A percentile compares a stretch with the other conserved stretches of the same genome.
These are phyloP conservation scores for Pseudorhombus dupliciocellatus DNA, from an alignment of 2,113 vertebrate genomes.

Conservation along the genomic window DNA sequence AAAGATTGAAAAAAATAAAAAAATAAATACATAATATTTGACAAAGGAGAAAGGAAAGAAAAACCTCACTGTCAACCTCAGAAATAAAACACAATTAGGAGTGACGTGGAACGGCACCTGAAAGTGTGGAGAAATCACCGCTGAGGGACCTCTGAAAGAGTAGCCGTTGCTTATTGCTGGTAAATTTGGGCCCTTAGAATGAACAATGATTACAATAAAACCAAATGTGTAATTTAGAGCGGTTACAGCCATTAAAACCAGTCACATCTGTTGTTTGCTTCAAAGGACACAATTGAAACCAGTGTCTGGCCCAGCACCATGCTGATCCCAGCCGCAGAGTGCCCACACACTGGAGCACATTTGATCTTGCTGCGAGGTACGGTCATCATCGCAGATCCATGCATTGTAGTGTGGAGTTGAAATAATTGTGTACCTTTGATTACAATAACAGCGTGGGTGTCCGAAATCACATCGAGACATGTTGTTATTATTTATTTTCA, in stretches of 20 bases:
- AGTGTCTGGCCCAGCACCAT: slow-evolving; percentile 20
- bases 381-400: slow-evolving; percentile 15
- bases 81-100: slow-evolving; percentile 44
- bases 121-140: slow-evolving; percentile 8
- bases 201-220: slow-evolving; percentile 39
- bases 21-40: slow-evolving; percentile 54
- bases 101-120: not conserved
- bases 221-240: slow-evolving; percentile 14
- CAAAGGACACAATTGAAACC: slow-evolving; percentile 28
- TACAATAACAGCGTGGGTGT: slow-evolving; percentile 23
- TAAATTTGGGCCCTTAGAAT: slow-evolving; percentile 27
- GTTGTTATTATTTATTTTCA: slow-evolving; percentile 26
- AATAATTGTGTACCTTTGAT: slow-evolving; percentile 44
- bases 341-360: slow-evolving; percentile 9
- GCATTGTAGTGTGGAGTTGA: not conserved
- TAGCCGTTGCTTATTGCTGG: slow-evolving; percentile 14
- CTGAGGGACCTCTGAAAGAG: slow-evolving; percentile 10
- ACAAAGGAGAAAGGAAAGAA: slow-evolving; percentile 13
- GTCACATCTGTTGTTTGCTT: slow-evolving; percentile 25
- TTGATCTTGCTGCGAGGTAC: slow-evolving; percentile 11
- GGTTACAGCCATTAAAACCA: slow-evolving; percentile 40
- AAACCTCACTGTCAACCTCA: slow-evolving; percentile 1
- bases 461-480: not conserved
- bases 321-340: slow-evolving; percentile 27
- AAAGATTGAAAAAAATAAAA: slow-evolving; percentile 55